Percentiles rank a stretch among this genome's conserved stretches.
Conservation (phyloP, 2,113 vertebrate species). For the Tylochromis polylepis region DNA sequence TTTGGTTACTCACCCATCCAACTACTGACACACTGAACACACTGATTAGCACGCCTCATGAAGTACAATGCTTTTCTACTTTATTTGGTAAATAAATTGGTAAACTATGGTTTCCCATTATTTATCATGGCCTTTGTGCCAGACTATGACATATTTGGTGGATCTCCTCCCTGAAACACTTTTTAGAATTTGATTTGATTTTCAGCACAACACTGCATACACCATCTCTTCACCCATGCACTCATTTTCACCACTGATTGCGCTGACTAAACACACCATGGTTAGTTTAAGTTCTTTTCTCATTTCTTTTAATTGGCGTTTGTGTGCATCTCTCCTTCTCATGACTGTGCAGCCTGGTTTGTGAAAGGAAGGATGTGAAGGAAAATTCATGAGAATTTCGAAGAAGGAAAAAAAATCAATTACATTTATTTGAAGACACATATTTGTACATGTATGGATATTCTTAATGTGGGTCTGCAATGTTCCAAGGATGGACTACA, state of each 20-base stretch:
- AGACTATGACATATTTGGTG: background rate
- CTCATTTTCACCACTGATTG: background rate
- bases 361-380: background rate
- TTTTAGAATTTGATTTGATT: background rate
- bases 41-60: background rate
- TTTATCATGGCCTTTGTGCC: background rate
- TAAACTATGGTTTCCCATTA: background rate
- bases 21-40: background rate
- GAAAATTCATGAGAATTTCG: background rate
- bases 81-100: background rate
- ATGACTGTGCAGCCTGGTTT: background rate
- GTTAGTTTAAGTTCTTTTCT: background rate
- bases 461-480: background rate
- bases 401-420: background rate
- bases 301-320: background rate
- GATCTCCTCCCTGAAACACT: background rate
- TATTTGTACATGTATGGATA: background rate
- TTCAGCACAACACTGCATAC: background rate
- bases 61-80: fast-evolving
- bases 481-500: background rate
- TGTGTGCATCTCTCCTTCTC: background rate
- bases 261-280: background rate
- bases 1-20: background rate
- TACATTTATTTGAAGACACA: background rate
- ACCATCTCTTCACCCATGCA: background rate